Evolutionary conservation across 2,888 invertebrate genomes (phyloP).

Genomic region (Hybos culiciformis): DNA sequence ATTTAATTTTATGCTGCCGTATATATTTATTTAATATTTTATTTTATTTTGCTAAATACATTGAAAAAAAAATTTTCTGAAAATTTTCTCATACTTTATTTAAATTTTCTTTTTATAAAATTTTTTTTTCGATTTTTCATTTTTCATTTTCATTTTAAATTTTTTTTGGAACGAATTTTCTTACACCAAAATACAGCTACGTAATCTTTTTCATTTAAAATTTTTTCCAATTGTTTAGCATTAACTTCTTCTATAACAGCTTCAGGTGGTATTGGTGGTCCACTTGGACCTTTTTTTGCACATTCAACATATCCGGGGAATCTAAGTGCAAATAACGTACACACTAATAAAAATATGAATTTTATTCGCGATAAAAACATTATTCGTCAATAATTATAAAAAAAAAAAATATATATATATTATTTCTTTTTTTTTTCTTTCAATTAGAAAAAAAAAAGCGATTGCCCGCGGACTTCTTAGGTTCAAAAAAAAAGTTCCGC

Average conservation of each 20-base stretch:
- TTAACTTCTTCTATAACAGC: conserved; percentile 88
- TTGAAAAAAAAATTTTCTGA: no score
- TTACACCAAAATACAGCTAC: conserved; percentile 95
- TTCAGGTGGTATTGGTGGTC: conserved; percentile 39
- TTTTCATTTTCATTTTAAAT: conserved; percentile 6
- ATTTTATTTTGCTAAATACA: no score
- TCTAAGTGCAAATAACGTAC: conserved; percentile 32
- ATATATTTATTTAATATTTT: no score
- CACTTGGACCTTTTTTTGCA: conserved; percentile 32
- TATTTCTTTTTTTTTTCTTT: conserved; percentile 4
- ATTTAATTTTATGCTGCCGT: no score
- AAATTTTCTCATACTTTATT: conserved; percentile 12
- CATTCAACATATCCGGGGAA: conserved; percentile 36
- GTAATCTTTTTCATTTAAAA: conserved; percentile 82
- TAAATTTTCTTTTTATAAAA: conserved; percentile 3
- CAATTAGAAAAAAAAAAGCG: conserved; percentile 16
- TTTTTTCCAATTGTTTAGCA: conserved; percentile 79
- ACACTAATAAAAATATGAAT: conserved; percentile 32
- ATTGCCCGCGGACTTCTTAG: conserved; percentile 37
- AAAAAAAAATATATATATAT: no score
- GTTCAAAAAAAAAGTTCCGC: conserved; percentile 34
- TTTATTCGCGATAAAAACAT: conserved; percentile 37
- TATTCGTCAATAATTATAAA: no score
- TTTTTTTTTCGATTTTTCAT: conserved; percentile 3
- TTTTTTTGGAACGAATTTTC: conserved; percentile 35